A percentile compares a stretch with the other conserved stretches of the same genome.
Conservation (phyloP, 2,888 invertebrate species). For the Epinotia brunnichana region DNA sequence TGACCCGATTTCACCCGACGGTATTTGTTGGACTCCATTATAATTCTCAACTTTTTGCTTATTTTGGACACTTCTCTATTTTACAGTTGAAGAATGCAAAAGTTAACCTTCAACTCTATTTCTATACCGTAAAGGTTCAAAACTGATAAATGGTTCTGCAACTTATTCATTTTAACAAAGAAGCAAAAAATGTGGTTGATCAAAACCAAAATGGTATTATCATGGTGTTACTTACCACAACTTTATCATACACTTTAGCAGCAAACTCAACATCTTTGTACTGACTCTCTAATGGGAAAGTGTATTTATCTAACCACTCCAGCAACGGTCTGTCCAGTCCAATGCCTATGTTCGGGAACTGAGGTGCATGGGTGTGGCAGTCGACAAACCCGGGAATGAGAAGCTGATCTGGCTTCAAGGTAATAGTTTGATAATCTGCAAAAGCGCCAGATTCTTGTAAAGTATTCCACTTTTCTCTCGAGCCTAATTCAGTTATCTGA, state of each 20-base stretch:
- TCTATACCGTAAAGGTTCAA: not conserved
- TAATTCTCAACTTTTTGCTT: too few species aligned
- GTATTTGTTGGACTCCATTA: too few species aligned
- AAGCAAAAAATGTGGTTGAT: not conserved
- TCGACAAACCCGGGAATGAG: slow-evolving; percentile 95
- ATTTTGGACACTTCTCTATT: too few species aligned
- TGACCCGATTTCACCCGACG: too few species aligned
- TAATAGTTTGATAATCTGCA: slow-evolving; percentile 54
- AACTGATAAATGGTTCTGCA: not conserved
- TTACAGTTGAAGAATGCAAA: too few species aligned
- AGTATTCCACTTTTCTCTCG: slow-evolving; percentile 56
- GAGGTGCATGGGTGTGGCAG: slow-evolving; percentile 95
- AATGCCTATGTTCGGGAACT: slow-evolving; percentile 93
- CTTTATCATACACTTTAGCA: slow-evolving; percentile 87
- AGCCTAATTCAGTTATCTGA: slow-evolving; percentile 66
- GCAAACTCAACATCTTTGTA: slow-evolving; percentile 89
- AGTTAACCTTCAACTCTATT: not conserved
- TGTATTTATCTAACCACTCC: slow-evolving; percentile 93
- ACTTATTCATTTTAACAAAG: not conserved
- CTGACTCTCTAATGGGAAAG: slow-evolving; percentile 91
- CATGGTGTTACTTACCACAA: slow-evolving; percentile 87
- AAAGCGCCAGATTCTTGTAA: slow-evolving; percentile 52
- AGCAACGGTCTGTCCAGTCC: slow-evolving; percentile 91
- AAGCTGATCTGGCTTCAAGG: slow-evolving; percentile 82
- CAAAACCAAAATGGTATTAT: slow-evolving; percentile 19